Percentiles rank a stretch among this genome's conserved stretches.
Conservation (phyloP, 2,888 invertebrate genomes). For the Rhodophaea formosa region DNA sequence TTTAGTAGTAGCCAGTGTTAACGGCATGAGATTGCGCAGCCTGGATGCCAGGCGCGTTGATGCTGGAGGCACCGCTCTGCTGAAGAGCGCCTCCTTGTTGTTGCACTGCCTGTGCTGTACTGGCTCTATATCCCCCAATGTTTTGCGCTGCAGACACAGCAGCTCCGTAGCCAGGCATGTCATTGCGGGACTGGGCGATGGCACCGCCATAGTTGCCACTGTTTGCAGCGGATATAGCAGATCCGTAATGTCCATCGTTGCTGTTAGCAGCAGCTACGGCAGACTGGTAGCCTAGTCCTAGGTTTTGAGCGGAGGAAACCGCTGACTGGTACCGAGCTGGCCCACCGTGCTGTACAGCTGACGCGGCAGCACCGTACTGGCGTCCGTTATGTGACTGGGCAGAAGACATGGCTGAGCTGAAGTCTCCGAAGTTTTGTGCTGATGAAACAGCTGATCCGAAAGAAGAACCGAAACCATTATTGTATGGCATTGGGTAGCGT, state of each 20-base stretch:
- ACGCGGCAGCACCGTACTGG: slow-evolving; percentile 40
- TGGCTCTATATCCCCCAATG: slow-evolving; percentile 46
- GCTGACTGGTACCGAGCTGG: slow-evolving; percentile 41
- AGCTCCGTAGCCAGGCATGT: slow-evolving; percentile 38
- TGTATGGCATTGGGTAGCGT: slow-evolving; percentile 28
- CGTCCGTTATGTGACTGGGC: slow-evolving; percentile 48
- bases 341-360: slow-evolving; percentile 36
- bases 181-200: slow-evolving; percentile 44
- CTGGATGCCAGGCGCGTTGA: slow-evolving; percentile 58
- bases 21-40: slow-evolving; percentile 59
- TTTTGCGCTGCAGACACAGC: slow-evolving; percentile 59
- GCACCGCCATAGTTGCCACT: slow-evolving; percentile 43
- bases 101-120: slow-evolving; percentile 55
- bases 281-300: slow-evolving; percentile 37
- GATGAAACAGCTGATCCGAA: slow-evolving; percentile 44
- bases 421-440: slow-evolving; percentile 51
- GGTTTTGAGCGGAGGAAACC: slow-evolving; percentile 41
- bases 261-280: slow-evolving; percentile 35
- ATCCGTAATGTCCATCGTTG: slow-evolving; percentile 41
- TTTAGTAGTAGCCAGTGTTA: slow-evolving; percentile 57
- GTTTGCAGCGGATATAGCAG: slow-evolving; percentile 50
- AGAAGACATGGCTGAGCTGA: slow-evolving; percentile 47
- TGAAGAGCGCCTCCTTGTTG: slow-evolving; percentile 46
- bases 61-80: slow-evolving; percentile 57
- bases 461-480: slow-evolving; percentile 36